Evolutionary conservation across 2,113 vertebrate genomes (phyloP).

Genomic region (Charina bottae): DNA sequence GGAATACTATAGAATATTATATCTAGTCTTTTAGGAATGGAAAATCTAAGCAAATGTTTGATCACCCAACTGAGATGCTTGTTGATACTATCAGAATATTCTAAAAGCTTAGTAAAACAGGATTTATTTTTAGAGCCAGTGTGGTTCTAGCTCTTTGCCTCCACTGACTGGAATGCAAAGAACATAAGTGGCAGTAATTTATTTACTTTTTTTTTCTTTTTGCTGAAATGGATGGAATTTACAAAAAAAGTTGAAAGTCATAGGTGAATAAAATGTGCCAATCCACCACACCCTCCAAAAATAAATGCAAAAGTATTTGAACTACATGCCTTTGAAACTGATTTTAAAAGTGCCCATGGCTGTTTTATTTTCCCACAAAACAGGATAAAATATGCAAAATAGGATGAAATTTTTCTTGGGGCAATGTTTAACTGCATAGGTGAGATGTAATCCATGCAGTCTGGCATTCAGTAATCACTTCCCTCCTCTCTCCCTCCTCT

Average conservation of each 20-base stretch:
- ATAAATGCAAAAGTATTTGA: neutral
- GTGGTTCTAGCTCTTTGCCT: neutral
- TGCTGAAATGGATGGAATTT: neutral
- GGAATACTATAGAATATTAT: neutral
- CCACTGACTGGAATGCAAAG: neutral
- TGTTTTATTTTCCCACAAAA: neutral
- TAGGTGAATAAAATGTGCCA: neutral
- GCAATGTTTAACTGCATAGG: neutral
- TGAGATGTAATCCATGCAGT: neutral
- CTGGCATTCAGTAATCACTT: neutral
- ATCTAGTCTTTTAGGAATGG: neutral
- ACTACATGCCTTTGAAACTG: neutral
- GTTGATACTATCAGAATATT: neutral
- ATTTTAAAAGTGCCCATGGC: neutral
- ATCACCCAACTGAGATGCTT: neutral
- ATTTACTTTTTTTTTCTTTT: neutral
- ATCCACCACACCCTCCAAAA: neutral
- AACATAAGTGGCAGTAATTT: neutral
- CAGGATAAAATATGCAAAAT: neutral
- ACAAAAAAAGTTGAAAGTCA: neutral
- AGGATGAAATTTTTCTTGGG: neutral
- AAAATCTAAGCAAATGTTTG: neutral
- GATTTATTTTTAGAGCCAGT: neutral
- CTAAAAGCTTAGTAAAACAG: neutral
- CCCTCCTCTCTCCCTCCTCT: neutral